A percentile compares a stretch with the other conserved stretches of the same genome.
These are phyloP conservation scores for Zaprionus nigranus DNA, from an alignment of 1,140 invertebrate genomes.

Conservation along the genomic window DNA sequence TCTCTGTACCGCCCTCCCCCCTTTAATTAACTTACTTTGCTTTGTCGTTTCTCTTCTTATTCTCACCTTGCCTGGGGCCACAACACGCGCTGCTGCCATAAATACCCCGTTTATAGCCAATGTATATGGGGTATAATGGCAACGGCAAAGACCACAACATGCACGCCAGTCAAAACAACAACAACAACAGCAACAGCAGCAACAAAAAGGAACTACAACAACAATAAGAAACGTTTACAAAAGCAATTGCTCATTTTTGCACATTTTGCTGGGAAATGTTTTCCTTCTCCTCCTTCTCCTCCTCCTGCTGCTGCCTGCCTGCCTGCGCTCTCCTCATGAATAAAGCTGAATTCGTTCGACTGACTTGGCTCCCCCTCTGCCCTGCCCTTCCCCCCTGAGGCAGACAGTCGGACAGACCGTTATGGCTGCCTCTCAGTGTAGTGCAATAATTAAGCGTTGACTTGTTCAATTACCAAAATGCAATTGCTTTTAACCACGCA, in stretches of 20 bases:
- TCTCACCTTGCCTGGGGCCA: not conserved
- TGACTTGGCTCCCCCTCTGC: conserved; percentile 6
- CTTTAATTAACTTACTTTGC: conserved; percentile 4
- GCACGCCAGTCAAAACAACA: conserved; percentile 20
- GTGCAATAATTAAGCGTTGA: conserved; percentile 79
- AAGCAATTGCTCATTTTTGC: conserved; percentile 77
- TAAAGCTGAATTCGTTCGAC: conserved; percentile 41
- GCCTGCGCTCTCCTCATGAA: conserved; percentile 11
- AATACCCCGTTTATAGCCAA: conserved; percentile 16
- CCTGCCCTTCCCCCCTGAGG: not conserved
- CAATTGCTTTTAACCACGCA: conserved; percentile 76
- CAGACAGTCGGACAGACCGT: conserved; percentile 61
- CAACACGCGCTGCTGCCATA: conserved; percentile 7
- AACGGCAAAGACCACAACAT: conserved; percentile 34
- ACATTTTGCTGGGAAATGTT: conserved; percentile 65
- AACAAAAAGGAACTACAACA: conserved; percentile 3
- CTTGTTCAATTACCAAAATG: conserved; percentile 82
- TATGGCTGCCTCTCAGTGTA: conserved; percentile 65
- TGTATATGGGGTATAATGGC: conserved; percentile 42
- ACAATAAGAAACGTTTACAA: conserved; percentile 45
- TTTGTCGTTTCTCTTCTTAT: not conserved
- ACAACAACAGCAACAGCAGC: conserved; percentile 6
- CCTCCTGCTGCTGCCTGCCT: no score
- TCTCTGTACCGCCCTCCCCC: not conserved
- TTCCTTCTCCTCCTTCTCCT: conserved; percentile 9